phyloP scores from a whole-genome alignment of 2,797 vertebrate genomes.

The Mormyrops boulengeri region DNA sequence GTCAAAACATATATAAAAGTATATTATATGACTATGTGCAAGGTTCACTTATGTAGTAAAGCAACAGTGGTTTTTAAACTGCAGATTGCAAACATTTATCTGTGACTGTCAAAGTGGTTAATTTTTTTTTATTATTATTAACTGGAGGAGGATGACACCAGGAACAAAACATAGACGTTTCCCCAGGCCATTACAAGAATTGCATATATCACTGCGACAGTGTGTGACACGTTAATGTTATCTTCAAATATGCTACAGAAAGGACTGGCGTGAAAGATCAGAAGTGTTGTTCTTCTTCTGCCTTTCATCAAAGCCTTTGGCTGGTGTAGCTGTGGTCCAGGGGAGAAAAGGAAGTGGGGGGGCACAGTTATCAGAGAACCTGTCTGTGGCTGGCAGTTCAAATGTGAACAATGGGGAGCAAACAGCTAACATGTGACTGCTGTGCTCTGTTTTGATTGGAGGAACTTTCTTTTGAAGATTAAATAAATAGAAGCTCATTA shows the following conservation, averaged over 20 bases:
- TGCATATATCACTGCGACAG: not conserved
- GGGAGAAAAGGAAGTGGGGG: not conserved
- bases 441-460: constrained; percentile 2
- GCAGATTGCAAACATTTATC: not conserved
- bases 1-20: not conserved
- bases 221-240: not conserved
- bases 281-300: not conserved
- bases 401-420: not conserved
- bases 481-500: not conserved
- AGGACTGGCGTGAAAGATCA: not conserved
- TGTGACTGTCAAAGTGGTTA: not conserved
- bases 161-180: not conserved
- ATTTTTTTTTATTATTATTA: not conserved
- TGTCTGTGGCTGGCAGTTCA: not conserved
- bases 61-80: not conserved
- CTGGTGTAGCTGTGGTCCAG: not conserved
- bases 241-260: not conserved
- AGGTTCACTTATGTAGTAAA: not conserved
- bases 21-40: not conserved
- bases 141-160: not conserved
- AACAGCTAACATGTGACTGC: not conserved
- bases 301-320: not conserved
- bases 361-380: not conserved
- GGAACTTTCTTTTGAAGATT: not conserved
- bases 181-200: not conserved